Evolutionary conservation across 2,113 vertebrate species (phyloP).

Genomic region (Talpa occidentalis): DNA sequence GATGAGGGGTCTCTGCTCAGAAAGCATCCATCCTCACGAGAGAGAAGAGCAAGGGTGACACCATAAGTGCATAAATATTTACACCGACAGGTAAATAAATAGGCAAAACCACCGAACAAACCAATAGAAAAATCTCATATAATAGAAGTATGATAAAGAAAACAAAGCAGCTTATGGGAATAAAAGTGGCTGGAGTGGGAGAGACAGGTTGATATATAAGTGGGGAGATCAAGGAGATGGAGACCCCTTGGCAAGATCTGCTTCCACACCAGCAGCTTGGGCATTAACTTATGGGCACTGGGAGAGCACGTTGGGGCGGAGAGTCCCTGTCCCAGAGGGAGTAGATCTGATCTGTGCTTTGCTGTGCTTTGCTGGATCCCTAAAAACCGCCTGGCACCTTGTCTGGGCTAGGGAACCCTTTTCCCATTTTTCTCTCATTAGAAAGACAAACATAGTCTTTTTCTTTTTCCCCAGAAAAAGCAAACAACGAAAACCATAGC

Average conservation of each 20-base stretch:
- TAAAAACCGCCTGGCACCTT: not conserved
- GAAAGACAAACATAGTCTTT: not conserved
- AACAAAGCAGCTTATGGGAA: not conserved
- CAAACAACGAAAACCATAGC: not conserved
- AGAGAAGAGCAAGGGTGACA: not conserved
- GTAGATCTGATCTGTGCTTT: not conserved
- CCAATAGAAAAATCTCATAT: not conserved
- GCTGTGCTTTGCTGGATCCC: not conserved
- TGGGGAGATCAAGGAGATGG: not conserved
- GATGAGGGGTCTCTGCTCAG: not conserved
- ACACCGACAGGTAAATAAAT: not conserved
- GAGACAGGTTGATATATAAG: not conserved
- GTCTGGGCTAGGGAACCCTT: not conserved
- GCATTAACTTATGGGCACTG: not conserved
- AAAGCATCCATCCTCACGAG: not conserved
- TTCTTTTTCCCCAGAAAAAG: not conserved
- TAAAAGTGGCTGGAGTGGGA: not conserved
- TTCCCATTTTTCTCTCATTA: not conserved
- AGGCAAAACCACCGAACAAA: not conserved
- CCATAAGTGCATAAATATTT: not conserved
- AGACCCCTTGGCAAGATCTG: not conserved
- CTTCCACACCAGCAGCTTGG: not conserved
- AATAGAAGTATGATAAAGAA: not conserved
- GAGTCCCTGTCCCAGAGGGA: not conserved
- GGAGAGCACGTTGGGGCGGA: not conserved